phyloP scores from a whole-genome alignment of 2,888 invertebrate species.

The Synergus laeviventris region DNA sequence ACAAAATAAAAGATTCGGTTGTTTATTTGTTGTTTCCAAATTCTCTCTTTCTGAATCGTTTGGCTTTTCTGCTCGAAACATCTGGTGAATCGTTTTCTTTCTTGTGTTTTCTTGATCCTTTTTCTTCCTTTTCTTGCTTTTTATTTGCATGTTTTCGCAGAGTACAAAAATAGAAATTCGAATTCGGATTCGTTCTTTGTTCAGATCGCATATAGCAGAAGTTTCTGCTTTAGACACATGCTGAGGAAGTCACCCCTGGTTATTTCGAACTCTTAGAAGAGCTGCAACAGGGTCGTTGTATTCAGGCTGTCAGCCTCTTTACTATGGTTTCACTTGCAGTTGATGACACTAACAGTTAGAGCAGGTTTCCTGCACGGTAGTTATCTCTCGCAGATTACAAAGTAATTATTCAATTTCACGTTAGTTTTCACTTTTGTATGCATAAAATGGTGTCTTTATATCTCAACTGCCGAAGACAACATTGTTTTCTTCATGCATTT shows the following conservation, averaged over 20 bases:
- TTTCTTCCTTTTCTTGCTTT: not conserved
- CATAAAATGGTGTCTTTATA: not conserved
- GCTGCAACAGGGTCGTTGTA: not conserved
- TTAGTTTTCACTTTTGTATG: not conserved
- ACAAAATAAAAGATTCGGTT: not conserved
- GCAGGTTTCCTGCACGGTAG: not conserved
- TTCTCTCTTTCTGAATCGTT: slow-evolving; percentile 1
- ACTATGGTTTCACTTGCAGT: not conserved
- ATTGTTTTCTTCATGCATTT: not conserved
- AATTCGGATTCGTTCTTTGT: slow-evolving; percentile 5
- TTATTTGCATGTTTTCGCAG: not conserved
- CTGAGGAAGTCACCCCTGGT: not conserved
- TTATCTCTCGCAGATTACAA: not conserved
- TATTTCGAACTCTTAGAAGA: slow-evolving; percentile 12
- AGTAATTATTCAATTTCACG: slow-evolving; percentile 15
- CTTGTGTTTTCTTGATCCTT: not conserved
- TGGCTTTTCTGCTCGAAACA: not conserved
- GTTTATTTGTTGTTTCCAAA: not conserved
- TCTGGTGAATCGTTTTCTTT: not conserved
- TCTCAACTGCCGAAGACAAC: not conserved
- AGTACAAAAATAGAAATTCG: slow-evolving; percentile 5
- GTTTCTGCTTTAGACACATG: not conserved
- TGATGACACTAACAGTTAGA: not conserved
- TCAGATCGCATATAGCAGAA: not conserved
- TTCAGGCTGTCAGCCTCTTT: not conserved